A percentile compares a stretch with the other conserved stretches of the same genome.
These are phyloP conservation scores for Campoletis sonorensis DNA, from an alignment of 1,140 invertebrate genomes.

Conservation along the genomic window DNA sequence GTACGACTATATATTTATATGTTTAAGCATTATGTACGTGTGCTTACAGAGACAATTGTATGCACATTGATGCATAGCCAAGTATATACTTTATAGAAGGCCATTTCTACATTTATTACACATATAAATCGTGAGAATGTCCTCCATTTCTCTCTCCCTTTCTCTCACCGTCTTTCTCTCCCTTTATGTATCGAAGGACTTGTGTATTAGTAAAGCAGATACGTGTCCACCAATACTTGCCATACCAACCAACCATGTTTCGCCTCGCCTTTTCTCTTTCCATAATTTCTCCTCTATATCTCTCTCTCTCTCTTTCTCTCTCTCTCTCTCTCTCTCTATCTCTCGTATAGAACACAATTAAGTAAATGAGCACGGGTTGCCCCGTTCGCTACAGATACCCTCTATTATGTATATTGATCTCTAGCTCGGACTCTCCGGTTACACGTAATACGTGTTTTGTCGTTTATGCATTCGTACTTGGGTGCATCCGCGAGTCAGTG, in stretches of 20 bases:
- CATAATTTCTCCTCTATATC: not conserved
- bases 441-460: constrained; percentile 75
- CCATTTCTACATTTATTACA: constrained; percentile 12
- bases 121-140: constrained; percentile 22
- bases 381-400: constrained; percentile 72
- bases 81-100: not conserved
- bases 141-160: not conserved
- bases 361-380: constrained; percentile 77
- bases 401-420: constrained; percentile 77
- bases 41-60: not conserved
- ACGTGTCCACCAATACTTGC: not conserved
- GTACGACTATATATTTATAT: not conserved
- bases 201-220: not conserved
- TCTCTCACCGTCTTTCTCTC: not conserved
- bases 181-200: not conserved
- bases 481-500: constrained; percentile 19
- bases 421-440: constrained; percentile 70
- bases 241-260: not conserved
- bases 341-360: constrained; percentile 76
- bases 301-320: constrained; percentile 5
- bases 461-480: constrained; percentile 69
- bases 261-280: constrained; percentile 7
- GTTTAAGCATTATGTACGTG: not conserved
- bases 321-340: constrained; percentile 44
- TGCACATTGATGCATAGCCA: not conserved